Evolutionary conservation across 2,113 vertebrate species (phyloP), one percentile per base, ranked within the genome.

Genomic region (Gnathonemus longibarbis): DNA sequence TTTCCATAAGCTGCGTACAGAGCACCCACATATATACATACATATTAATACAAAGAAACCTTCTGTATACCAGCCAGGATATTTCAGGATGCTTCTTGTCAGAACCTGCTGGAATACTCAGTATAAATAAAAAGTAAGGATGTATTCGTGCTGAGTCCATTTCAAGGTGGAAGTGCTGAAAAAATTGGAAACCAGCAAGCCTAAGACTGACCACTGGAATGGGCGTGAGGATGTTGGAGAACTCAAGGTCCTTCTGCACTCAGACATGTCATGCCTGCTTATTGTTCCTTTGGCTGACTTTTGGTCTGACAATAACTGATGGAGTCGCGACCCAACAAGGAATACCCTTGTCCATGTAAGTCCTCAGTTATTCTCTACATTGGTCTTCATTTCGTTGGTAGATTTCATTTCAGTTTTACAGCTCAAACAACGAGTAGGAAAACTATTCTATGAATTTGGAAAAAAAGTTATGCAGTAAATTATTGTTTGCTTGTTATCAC

Each of bases 241-340:
- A 93, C 53, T 88, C 92, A 93, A 94, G 93, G 86, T 91, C 90
- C 42, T 85, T 92, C 66, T 39, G 92, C 91, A 92, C 93, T 91
- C 94, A 92, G 93, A 94, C 92, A 94, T 94, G 94, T 92, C 87
- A 94, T 90, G 89, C 84, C 11, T 89, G 92, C 91, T 92, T 94
- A 90, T 92, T 95, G 88, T 80, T 97, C 89, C 93, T 97, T 91
- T 97, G 97, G 96, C 95, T 96, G 91, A 94, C 95, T 91, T 92
- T 97, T 92, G 95, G 95, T 92, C 92, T 96, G 89, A 93, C 95
- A 89, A 93, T 96, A 94, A 93, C 95, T 94, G 95, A 94, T 92
- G 96, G 94, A 94, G 94, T 95, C 93, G 97, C 95, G 93, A 97
- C 98, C 92, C 97, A 98, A 96, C 97, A 97, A 96, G 98, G 97